phyloP scores from a whole-genome alignment of 2,113 vertebrate species.

The Sylvietta virens region DNA sequence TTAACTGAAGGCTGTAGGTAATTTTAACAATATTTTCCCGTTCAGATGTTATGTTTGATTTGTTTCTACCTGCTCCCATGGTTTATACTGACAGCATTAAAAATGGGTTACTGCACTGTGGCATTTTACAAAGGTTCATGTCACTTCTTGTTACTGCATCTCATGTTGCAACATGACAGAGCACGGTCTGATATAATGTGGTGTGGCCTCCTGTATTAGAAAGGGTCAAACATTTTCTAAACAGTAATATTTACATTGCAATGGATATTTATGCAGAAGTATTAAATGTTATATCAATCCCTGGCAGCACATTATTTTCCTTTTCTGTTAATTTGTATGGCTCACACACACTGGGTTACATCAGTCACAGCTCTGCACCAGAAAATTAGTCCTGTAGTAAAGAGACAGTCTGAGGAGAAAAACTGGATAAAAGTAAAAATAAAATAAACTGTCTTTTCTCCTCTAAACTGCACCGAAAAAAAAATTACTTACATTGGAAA shows the following conservation, averaged over 20 bases:
- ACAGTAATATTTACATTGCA: conserved; percentile 30
- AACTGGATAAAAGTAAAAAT: not conserved
- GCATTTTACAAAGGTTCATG: conserved; percentile 60
- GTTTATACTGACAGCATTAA: conserved; percentile 50
- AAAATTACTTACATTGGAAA: not conserved
- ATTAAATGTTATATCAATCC: not conserved
- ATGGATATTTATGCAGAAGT: not conserved
- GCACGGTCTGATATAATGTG: conserved; percentile 13
- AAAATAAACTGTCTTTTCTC: not conserved
- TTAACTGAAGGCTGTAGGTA: conserved; percentile 2
- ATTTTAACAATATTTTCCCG: conserved; percentile 51
- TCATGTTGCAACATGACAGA: not conserved
- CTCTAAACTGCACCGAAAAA: not conserved
- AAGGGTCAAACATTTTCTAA: conserved; percentile 31
- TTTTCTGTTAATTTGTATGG: not conserved
- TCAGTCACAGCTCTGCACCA: not conserved
- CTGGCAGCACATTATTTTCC: not conserved
- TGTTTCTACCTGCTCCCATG: conserved; percentile 42
- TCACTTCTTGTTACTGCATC: conserved; percentile 55
- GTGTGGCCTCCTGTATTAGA: conserved; percentile 12
- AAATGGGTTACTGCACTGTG: conserved; percentile 52
- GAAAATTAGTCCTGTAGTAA: not conserved
- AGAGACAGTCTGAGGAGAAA: not conserved
- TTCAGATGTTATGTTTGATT: conserved; percentile 45
- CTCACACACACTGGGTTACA: not conserved